These are phyloP conservation scores for Pterocles gutturalis DNA, from an alignment of 2,113 vertebrate species.

Conservation along the genomic window DNA sequence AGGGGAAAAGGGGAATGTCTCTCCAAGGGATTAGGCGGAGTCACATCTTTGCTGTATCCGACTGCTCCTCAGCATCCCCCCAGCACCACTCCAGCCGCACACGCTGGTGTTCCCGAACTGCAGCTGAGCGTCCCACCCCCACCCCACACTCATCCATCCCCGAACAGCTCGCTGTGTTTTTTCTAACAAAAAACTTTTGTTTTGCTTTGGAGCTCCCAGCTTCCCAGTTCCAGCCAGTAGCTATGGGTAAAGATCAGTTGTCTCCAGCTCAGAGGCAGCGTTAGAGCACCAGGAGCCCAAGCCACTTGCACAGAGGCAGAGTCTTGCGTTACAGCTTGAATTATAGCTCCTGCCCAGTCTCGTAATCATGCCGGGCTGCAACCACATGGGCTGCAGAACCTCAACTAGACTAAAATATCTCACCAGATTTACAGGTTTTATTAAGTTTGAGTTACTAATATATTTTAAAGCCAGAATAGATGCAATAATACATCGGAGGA, in stretches of 20 bases:
- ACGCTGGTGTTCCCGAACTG: fast-evolving
- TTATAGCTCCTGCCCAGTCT: not conserved
- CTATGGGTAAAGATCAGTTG: fast-evolving
- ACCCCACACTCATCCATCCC: fast-evolving
- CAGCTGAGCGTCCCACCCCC: not conserved
- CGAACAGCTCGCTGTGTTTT: not conserved
- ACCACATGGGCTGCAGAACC: not conserved
- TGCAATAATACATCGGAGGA: not conserved
- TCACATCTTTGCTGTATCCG: not conserved
- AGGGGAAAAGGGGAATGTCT: fast-evolving
- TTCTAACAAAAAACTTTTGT: too few relatives aligned
- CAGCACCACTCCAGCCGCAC: not conserved
- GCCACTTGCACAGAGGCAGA: not conserved
- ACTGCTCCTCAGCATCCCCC: not conserved
- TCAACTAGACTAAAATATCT: fast-evolving
- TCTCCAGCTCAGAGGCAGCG: not conserved
- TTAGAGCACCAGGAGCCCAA: not conserved
- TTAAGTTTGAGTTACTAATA: not conserved
- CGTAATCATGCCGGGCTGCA: not conserved
- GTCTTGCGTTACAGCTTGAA: not conserved
- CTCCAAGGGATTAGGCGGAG: not conserved
- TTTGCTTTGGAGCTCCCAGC: not conserved
- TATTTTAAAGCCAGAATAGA: not conserved
- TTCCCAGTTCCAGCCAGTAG: not conserved
- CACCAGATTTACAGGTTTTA: not conserved